phyloP scores from a whole-genome alignment of 2,888 invertebrate species.

The Dyspetes luteomarginatus region DNA sequence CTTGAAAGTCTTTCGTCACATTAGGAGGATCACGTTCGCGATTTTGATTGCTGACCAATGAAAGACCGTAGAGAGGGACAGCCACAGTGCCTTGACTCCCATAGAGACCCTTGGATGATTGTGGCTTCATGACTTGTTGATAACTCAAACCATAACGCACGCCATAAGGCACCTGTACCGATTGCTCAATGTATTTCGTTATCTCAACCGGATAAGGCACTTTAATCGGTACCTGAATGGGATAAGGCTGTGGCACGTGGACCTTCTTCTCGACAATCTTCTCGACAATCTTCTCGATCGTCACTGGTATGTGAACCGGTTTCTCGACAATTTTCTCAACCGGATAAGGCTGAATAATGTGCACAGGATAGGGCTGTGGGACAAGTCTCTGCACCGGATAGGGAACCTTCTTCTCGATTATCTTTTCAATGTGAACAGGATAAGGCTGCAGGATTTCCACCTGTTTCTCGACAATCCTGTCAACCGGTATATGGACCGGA shows the following conservation, averaged over 20 bases:
- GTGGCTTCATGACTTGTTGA: conserved; percentile 72
- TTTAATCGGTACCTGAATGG: conserved; percentile 84
- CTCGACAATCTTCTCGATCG: conserved; percentile 81
- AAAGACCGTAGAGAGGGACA: conserved; percentile 62
- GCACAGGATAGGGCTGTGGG: conserved; percentile 72
- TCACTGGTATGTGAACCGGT: conserved; percentile 80
- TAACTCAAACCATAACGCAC: conserved; percentile 74
- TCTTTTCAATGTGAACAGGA: conserved; percentile 81
- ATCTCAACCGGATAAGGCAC: conserved; percentile 78
- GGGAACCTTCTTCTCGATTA: conserved; percentile 84
- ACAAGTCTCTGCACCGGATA: conserved; percentile 85
- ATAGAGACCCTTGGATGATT: conserved; percentile 68
- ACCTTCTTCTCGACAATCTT: conserved; percentile 84
- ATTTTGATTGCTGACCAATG: conserved; percentile 61
- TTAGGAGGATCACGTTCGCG: conserved; percentile 61
- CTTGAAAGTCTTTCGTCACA: conserved; percentile 64
- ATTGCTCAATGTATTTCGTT: conserved; percentile 72
- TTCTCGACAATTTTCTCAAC: conserved; percentile 86
- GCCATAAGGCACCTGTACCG: conserved; percentile 71
- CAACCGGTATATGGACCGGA: conserved; percentile 84
- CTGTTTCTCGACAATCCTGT: conserved; percentile 86
- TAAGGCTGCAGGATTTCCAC: conserved; percentile 86
- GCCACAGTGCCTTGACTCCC: conserved; percentile 36
- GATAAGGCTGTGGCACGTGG: conserved; percentile 83
- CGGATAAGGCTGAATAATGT: conserved; percentile 81